Evolutionary conservation across 2,797 vertebrate genomes (phyloP), one percentile per base, ranked within the genome.

Genomic region (Falco rusticolus): DNA sequence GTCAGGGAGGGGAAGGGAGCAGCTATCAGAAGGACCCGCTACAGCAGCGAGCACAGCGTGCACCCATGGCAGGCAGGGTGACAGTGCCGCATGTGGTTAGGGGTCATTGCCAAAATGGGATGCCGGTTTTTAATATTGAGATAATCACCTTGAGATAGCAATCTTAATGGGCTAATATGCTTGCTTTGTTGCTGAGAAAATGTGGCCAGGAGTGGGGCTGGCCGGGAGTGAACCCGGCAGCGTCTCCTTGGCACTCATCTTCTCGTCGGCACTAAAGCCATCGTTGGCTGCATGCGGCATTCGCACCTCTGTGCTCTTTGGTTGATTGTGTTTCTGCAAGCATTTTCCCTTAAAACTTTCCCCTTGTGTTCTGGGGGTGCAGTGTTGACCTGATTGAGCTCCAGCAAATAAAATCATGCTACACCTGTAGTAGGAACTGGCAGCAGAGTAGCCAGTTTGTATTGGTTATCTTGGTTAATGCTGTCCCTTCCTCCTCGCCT

Each of bases 201-300:
- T 2, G 6, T 10, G 9, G 20, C 29, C 2, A 6, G 24, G 34
- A n/a, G 19, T 11, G 34, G 50, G 69, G 16, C 53, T 53, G 37
- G 51, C 5, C 16, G n/a, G 61, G 33, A 65, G 22, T 7, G 29
- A 81, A 16, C 18, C 51, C 0, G 0, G 28, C 21, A 12, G 39
- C 1, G 0, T 43, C 47, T 63, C 53, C 17, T 54, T 41, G 70
- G 19, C 16, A 20, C 0, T 1, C 0, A 1, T 41, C 19, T 14
- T 26, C 50, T 26, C 1, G 1, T 8, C 5, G 0, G 0, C 11
- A 0, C 48, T 0, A 2, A 19, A 48, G 39, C 33, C 0, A 0
- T 10, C 2, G 1, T 10, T 11, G 6, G 29, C 54, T 16, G 1
- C 1, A 0, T 25, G 48, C 9, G 12, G 4, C 2, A 0, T 57